Evolutionary conservation across 2,888 invertebrate genomes (phyloP).

Genomic region (Lottia scabra): DNA sequence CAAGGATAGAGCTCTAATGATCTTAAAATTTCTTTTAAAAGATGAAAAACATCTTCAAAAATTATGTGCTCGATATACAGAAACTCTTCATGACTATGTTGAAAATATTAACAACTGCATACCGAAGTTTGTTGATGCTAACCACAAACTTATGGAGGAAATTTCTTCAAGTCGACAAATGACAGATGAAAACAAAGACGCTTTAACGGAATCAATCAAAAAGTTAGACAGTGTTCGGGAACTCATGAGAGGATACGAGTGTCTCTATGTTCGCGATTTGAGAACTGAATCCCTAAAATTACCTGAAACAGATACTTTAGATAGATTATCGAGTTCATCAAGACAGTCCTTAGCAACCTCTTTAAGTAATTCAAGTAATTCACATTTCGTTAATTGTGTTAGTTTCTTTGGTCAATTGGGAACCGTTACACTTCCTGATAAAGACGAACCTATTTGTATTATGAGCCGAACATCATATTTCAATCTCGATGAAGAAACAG

Average conservation of each 20-base stretch:
- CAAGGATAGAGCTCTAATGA: background rate
- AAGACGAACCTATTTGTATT: constrained; percentile 28
- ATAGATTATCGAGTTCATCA: background rate
- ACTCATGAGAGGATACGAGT: constrained; percentile 38
- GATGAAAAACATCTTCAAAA: background rate
- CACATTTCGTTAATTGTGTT: background rate
- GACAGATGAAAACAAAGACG: constrained; percentile 30
- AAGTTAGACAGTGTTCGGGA: constrained; percentile 39
- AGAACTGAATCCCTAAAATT: constrained; percentile 9
- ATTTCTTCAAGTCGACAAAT: constrained; percentile 32
- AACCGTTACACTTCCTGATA: constrained; percentile 19
- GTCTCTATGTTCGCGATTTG: constrained; percentile 32
- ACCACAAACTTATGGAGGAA: constrained; percentile 41
- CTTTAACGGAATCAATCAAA: constrained; percentile 42
- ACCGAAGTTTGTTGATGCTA: constrained; percentile 43
- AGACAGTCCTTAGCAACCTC: background rate
- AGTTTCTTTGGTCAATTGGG: constrained; percentile 27
- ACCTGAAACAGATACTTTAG: background rate
- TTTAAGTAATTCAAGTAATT: background rate
- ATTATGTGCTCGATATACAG: background rate
- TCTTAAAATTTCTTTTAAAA: background rate
- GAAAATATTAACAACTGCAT: constrained; percentile 14
- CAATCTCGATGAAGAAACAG: constrained; percentile 35
- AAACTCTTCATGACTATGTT: background rate
- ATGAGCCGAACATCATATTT: constrained; percentile 45